Evolutionary conservation across 1,140 invertebrate genomes (phyloP), one percentile per base, ranked within the genome.

Genomic region (Lucilia cuprina): DNA sequence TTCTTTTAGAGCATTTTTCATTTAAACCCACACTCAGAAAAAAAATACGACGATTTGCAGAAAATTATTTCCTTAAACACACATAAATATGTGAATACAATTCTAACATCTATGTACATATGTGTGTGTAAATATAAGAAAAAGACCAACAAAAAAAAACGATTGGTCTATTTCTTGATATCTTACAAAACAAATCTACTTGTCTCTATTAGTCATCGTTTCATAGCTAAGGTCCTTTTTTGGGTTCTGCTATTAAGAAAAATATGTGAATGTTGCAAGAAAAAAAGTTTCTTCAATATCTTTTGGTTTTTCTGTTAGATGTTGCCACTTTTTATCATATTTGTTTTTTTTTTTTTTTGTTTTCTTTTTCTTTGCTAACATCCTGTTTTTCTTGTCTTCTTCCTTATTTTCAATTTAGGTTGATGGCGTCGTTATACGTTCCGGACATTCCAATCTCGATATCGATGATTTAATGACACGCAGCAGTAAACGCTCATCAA

Each of bases 401-500:
- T 41, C 10, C 17, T 82, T 10, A 82, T 84, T 88, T 90, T 90
- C 86, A 89, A 88, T 91, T 88, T 89, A 91, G 90, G 88, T 91
- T 90, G 90, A 91, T 90, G 90, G 90, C 86, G 90, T 91, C 87
- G 90, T 91, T 87, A 91, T 91, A 87, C 89, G 90, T 89, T 86
- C 92, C 88, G 84, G 89, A 87, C 86, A 92, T 92, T 85, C 91
- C 91, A 85, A 92, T 93, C 84, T 94, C 94, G 91, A 92, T 91
- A 85, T 93, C 92, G 87, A 94, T 94, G 91, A 94, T 94, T 89
- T 90, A 89, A 90, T 91, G 88, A 87, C 87, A 86, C 88, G 90
- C 87, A 89, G 88, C 86, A 88, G 88, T 83, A 91, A 89, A 84
- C 89, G 90, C 49, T 89, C 89, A 55, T 87, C 89, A 83, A 85